A percentile compares a stretch with the other conserved stretches of the same genome.
Evolutionary conservation across 2,888 invertebrate species (phyloP).

Genomic region (Parnassius mnemosyne): DNA sequence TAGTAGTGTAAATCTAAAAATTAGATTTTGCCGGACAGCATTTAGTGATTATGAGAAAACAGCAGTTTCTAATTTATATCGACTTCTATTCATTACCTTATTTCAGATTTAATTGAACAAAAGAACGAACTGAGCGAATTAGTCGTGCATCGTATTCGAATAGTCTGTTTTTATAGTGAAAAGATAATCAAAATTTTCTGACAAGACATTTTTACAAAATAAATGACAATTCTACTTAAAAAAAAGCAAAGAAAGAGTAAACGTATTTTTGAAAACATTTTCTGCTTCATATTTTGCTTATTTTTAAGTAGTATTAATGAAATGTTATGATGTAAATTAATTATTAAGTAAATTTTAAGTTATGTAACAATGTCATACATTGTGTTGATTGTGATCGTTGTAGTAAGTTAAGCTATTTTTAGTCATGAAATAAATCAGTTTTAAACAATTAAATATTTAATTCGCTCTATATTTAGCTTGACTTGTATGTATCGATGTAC

Average conservation of each 20-base stretch:
- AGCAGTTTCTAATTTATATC: constrained; percentile 16
- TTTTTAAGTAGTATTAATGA: too few relatives aligned
- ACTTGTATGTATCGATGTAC: too few relatives aligned
- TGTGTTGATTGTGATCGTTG: not conserved
- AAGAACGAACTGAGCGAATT: too few relatives aligned
- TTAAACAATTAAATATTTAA: not conserved
- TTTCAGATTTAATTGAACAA: not conserved
- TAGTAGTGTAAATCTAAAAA: constrained; percentile 4
- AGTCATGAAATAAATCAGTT: not conserved
- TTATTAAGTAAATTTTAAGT: too few relatives aligned
- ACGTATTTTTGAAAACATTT: too few relatives aligned
- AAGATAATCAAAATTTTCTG: not conserved
- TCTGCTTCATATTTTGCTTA: too few relatives aligned
- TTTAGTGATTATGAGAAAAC: constrained; percentile 2
- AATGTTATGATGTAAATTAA: too few relatives aligned
- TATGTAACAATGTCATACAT: not conserved
- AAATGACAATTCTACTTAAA: too few relatives aligned
- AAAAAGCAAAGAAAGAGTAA: too few relatives aligned
- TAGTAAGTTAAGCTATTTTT: not conserved
- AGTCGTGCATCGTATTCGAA: not conserved
- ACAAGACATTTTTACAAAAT: too few relatives aligned
- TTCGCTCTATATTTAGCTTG: too few relatives aligned
- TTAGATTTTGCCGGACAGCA: constrained; percentile 8
- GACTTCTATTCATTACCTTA: constrained; percentile 8
- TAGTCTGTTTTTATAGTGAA: not conserved